Evolutionary conservation across 2,113 vertebrate genomes (phyloP).

Genomic region (Phalacrocorax aristotelis): DNA sequence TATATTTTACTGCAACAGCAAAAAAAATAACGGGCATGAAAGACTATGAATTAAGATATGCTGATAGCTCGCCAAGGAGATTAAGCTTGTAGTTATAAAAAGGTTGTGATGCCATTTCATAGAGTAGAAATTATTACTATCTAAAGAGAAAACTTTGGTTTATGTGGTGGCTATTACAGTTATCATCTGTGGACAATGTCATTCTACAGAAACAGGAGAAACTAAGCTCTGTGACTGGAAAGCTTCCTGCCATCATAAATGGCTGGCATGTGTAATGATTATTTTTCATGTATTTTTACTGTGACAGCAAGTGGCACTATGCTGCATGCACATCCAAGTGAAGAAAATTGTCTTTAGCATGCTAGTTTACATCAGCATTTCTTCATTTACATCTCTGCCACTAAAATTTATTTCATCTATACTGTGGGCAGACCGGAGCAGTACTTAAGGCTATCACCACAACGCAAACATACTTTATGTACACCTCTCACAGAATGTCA

Average conservation of each 20-base stretch:
- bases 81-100: background rate
- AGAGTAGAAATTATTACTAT: background rate
- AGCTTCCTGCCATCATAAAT: background rate
- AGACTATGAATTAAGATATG: background rate
- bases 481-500: background rate
- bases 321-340: background rate
- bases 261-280: background rate
- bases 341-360: background rate
- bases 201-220: background rate
- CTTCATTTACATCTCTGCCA: background rate
- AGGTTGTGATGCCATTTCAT: background rate
- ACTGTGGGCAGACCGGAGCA: background rate
- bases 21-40: background rate
- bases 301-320: background rate
- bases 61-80: background rate
- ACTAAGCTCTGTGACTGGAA: background rate
- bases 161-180: background rate
- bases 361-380: background rate
- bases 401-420: background rate
- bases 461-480: background rate
- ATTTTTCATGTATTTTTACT: background rate
- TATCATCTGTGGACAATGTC: background rate
- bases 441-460: background rate
- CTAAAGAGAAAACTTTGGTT: background rate
- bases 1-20: background rate